A percentile compares a stretch with the other conserved stretches of the same genome.
These are phyloP conservation scores for Latrodectus geometricus DNA, from an alignment of 1,140 invertebrate genomes.

Conservation along the genomic window DNA sequence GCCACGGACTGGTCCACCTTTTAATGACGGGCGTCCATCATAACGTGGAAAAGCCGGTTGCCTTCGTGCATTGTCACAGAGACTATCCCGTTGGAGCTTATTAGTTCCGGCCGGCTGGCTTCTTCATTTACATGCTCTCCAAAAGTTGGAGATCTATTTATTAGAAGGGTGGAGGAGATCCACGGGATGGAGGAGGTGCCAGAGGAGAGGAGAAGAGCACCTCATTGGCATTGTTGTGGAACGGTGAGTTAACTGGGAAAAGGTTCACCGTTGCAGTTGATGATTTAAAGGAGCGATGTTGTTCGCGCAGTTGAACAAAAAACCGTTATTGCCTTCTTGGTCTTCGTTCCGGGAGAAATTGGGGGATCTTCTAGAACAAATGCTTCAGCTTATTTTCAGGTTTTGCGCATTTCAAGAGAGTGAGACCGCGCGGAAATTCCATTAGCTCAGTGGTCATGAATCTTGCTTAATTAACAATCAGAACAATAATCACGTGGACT, in stretches of 20 bases:
- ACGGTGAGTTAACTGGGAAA: constrained; percentile 48
- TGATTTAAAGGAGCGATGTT: constrained; percentile 52
- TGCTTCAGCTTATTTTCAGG: constrained; percentile 12
- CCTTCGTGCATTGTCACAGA: constrained; percentile 30
- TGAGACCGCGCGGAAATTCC: background rate
- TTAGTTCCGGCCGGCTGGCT: constrained; percentile 51
- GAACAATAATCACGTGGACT: too few species aligned
- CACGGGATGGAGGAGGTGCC: background rate
- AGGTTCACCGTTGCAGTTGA: constrained; percentile 27
- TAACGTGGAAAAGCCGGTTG: background rate
- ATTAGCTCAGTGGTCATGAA: background rate
- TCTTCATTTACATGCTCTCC: constrained; percentile 57
- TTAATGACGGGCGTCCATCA: constrained; percentile 60
- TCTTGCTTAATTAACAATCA: background rate
- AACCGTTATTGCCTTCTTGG: constrained; percentile 55
- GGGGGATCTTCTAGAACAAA: constrained; percentile 10
- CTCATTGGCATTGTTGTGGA: constrained; percentile 51
- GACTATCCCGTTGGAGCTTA: constrained; percentile 57
- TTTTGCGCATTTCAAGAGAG: background rate
- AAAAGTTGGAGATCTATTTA: constrained; percentile 58
- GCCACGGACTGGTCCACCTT: constrained; percentile 26
- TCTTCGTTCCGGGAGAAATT: constrained; percentile 6
- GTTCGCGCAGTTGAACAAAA: constrained; percentile 59
- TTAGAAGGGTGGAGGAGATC: constrained; percentile 23
- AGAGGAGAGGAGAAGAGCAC: background rate